Evolutionary conservation across 2,797 vertebrate species (phyloP), one percentile per base, ranked within the genome.

Genomic region (Ataeniobius toweri): DNA sequence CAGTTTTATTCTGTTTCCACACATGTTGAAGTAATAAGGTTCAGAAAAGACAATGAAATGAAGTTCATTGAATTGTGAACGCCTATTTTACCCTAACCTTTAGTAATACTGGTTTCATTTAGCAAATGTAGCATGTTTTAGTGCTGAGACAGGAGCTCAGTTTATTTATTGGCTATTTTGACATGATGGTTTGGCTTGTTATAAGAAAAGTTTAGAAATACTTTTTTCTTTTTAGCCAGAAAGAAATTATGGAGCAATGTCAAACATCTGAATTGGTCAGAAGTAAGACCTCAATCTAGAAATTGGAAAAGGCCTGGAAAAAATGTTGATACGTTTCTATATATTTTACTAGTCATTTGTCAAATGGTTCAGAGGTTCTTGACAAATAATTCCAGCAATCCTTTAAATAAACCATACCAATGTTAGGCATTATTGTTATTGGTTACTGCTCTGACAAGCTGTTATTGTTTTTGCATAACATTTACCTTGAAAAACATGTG

Each of bases 61-160:
- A 74, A 58, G 13, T 65, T 84, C 46, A 59, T 80, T 83, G 58
- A 65, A 78, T 81, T 71, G 58, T 84, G 85, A 80, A 80, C 77
- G 80, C 75, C 67, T 84, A 88, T 88, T 86, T 89, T 87, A 83
- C 84, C 53, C 51, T 82, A 80, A 86, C 87, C 78, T 83, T 80
- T 80, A 79, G 84, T 78, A 80, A 78, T 74, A 69, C 65, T 65
- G 73, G 75, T 51, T 77, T 77, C 18, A 69, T 83, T 87, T 77
- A 80, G 83, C 55, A 89, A 88, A 89, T 87, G 80, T 75, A 85
- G 79, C 80, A 79, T 89, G 82, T 84, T 83, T 73, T 79, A 73
- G 80, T 80, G 74, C 71, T 85, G 77, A 83, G 61, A 82, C 77
- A 72, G 67, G 53, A 69, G 74, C 44, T 83, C 41, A 6, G 71